Percentiles rank a stretch among this genome's conserved stretches.
phyloP scores from a whole-genome alignment of 2,888 invertebrate species.

The Trissonchulus sp. region DNA sequence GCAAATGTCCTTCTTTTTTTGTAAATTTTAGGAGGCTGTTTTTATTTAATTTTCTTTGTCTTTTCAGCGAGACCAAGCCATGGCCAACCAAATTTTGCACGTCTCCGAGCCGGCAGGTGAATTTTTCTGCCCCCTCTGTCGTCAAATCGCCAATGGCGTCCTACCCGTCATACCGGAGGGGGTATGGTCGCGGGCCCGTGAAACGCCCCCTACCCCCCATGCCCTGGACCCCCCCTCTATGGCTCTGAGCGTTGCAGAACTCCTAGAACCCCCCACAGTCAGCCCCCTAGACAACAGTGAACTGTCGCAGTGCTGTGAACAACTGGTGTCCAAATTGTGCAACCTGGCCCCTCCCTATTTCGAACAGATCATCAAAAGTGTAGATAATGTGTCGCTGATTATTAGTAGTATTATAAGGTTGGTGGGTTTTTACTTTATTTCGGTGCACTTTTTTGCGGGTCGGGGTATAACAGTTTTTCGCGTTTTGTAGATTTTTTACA shows the following conservation, averaged over 20 bases:
- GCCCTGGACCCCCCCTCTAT: neutral
- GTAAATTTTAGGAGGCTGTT: too few relatives aligned
- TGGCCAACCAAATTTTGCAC: conserved; percentile 11
- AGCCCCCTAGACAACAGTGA: neutral
- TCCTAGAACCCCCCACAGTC: neutral
- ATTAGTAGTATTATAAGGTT: conserved; percentile 20
- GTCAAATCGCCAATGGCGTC: conserved; percentile 82
- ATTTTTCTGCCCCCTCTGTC: conserved; percentile 88
- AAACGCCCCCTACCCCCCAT: neutral
- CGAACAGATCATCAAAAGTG: neutral
- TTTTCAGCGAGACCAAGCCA: conserved; percentile 22
- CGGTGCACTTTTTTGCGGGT: too few relatives aligned
- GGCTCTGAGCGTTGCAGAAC: neutral
- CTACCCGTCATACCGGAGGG: conserved; percentile 60
- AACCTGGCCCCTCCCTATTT: neutral
- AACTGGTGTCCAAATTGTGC: neutral
- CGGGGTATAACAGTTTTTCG: too few relatives aligned
- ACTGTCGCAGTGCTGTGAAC: neutral
- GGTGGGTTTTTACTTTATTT: neutral
- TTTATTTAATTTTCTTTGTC: too few relatives aligned
- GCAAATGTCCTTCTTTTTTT: too few relatives aligned
- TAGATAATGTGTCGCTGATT: neutral
- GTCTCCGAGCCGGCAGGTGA: conserved; percentile 62
- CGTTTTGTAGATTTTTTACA: too few relatives aligned
- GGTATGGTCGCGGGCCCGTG: neutral